Base-by-base conservation (phyloP, 2,888 invertebrate species). In the Glomeris marginata region DNA sequence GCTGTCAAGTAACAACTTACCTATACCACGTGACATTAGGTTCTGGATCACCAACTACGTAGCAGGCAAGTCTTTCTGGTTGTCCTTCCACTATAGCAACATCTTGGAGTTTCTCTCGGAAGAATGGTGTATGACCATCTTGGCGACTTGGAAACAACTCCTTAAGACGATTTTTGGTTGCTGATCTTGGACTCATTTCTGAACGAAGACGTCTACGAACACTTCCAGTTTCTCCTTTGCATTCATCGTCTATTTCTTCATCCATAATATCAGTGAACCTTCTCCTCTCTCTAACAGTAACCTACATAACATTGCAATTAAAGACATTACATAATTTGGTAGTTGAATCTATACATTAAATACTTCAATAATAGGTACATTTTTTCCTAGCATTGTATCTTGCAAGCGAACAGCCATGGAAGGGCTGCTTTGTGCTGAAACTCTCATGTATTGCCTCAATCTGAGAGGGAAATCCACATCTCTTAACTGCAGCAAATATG, bases 381-480 rank as follows among this genome's bases (percentile, higher is more conserved):
- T 37, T 45, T 49, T 41, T 22, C 53, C 53, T 15, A 45, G 16
- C 18, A 53, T 56, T 21, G 57, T 54, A 18, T 59, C 57, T 13
- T 52, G 49, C 35, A 61, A 48, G 35, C 57, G 54, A 6, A 51
- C 47, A 3, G 56, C 57, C 1, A 61, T 47, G 10, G 56, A 47
- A 2, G 61, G 61, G 44, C 59, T 58, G 13, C 55, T 43, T 18
- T 50, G 36, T 5, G 58, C 58, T 1, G 62, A 61, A 20, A 63
- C 60, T 52, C 90, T 87, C 84, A 91, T 85, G 67, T 91, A 91
- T 67, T 88, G 85, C 52, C 91, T 79, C 57, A 92, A 74, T 20
- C 91, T 76, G 41, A 86, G 85, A n/a, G 95, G 92, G 73, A 97
- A 94, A 66, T 82, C 81, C 1, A 90, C 84, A 69, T 95, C 95